Percentiles rank a stretch among this genome's conserved stretches.
Conservation (phyloP, 2,113 vertebrate genomes). For the Pao palembangensis region DNA sequence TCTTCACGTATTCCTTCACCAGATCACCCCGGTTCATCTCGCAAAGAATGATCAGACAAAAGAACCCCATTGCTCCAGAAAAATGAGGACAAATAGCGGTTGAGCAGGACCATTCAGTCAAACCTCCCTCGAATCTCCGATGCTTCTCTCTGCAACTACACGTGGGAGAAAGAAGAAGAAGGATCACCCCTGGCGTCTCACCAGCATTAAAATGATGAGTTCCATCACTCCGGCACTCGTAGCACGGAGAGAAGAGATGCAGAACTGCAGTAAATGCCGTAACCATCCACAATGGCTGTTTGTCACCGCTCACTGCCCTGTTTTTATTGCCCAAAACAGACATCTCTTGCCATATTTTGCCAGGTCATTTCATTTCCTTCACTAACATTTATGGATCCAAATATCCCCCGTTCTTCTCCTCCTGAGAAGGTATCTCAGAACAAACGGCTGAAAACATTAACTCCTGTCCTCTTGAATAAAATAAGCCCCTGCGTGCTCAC, state of each 20-base stretch:
- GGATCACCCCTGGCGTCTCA: constrained; percentile 49
- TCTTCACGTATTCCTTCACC: constrained; percentile 32
- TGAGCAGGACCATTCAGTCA: constrained; percentile 68
- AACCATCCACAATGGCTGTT: constrained; percentile 2
- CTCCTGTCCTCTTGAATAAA: constrained; percentile 54
- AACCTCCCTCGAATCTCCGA: constrained; percentile 57
- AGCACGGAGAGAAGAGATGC: constrained; percentile 33
- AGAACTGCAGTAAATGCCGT: constrained; percentile 23
- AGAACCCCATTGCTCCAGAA: constrained; percentile 60
- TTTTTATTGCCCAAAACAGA: too few relatives aligned
- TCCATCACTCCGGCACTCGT: constrained; percentile 23
- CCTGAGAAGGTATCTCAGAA: constrained; percentile 8
- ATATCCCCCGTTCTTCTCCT: not conserved
- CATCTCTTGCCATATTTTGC: not conserved
- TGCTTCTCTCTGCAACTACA: constrained; percentile 53
- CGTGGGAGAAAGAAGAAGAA: constrained; percentile 25
- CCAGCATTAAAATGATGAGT: constrained; percentile 52
- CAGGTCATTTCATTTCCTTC: constrained; percentile 23
- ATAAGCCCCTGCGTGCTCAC: constrained; percentile 39
- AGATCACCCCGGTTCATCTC: constrained; percentile 37
- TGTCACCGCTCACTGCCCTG: too few relatives aligned
- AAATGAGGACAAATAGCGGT: constrained; percentile 72
- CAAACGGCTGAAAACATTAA: constrained; percentile 56
- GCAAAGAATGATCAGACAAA: constrained; percentile 69
- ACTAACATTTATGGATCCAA: constrained; percentile 25